Base-by-base conservation (phyloP, 2,113 vertebrate genomes). In the Rallus limicola region DNA sequence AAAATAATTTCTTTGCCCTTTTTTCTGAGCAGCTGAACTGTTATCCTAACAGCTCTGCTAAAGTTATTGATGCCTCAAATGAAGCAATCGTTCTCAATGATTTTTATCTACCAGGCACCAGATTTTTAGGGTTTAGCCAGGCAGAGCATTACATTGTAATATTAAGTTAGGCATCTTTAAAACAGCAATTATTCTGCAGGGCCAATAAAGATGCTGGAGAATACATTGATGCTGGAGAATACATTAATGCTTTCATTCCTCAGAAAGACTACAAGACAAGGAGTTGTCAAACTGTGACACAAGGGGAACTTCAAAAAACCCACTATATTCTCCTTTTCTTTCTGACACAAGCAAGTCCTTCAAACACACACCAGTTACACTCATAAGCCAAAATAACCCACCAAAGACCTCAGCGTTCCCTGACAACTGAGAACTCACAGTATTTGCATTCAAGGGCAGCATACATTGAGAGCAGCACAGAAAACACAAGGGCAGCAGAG, bases 81-180 rank as follows among this genome's bases (percentile, higher is more conserved):
- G 12, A 94, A 93, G 81, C 1, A 0, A 79, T 90, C 3, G 14
- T 69, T 93, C 65, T 86, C 48, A 68, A 16, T 69, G 33, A 50
- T 90, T 96, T 91, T 92, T 88, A 90, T 75, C 82, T 81, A 68
- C 28, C 60, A 78, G 52, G 10, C 64, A 92, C 40, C 42, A 94
- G 56, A 71, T 34, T 78, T 90, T 93, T 71, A 93, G 56, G 33
- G 18, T 44, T 90, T 71, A 25, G 13, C 78, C 82, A 75, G 25
- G 20, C 52, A 81, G 56, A 88, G 34, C 63, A 90, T 84, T 90
- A 69, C 21, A n/a, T 29, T 75, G 28, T 58, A 84, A 68, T 46
- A 86, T 78, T 72, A 93, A 86, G 24, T 33, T 42, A 92, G 15
- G 15, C 40, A 63, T 90, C 78, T 83, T 90, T 90, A 86, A 81